A percentile compares a stretch with the other conserved stretches of the same genome.
Evolutionary conservation across 1,140 invertebrate genomes (phyloP).

Genomic region (Euschistus heros): DNA sequence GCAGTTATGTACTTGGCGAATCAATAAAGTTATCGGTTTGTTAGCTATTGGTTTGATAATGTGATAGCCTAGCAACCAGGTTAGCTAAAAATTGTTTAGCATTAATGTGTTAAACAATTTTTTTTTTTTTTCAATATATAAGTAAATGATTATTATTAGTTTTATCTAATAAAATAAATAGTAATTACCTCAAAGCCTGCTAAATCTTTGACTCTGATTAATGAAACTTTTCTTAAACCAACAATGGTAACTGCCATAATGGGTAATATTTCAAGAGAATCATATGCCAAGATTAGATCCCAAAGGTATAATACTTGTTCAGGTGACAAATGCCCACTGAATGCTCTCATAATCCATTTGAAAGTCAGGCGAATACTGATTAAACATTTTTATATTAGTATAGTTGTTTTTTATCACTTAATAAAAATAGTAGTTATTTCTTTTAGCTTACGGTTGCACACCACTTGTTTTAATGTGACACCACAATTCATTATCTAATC

Average conservation of each 20-base stretch:
- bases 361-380: slow-evolving; percentile 76
- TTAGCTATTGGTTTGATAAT: too few relatives aligned
- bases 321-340: slow-evolving; percentile 83
- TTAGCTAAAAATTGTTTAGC: too few relatives aligned
- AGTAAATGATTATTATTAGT: too few relatives aligned
- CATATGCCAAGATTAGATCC: slow-evolving; percentile 85
- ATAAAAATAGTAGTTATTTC: slow-evolving; percentile 19
- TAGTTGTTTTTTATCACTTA: neutral
- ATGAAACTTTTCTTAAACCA: slow-evolving; percentile 70
- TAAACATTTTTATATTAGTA: neutral
- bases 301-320: slow-evolving; percentile 85
- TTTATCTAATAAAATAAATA: too few relatives aligned
- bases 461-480: slow-evolving; percentile 76
- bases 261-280: slow-evolving; percentile 80
- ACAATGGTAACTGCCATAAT: slow-evolving; percentile 78
- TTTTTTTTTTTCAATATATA: too few relatives aligned
- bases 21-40: too few relatives aligned
- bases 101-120: too few relatives aligned
- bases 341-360: slow-evolving; percentile 91
- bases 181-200: slow-evolving; percentile 1
- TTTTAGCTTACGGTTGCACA: slow-evolving; percentile 74
- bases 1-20: too few relatives aligned
- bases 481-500: slow-evolving; percentile 80
- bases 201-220: slow-evolving; percentile 3
- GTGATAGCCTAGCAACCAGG: too few relatives aligned